Conservation (phyloP, 2,113 vertebrate genomes). For the Melanocharis versteri region DNA sequence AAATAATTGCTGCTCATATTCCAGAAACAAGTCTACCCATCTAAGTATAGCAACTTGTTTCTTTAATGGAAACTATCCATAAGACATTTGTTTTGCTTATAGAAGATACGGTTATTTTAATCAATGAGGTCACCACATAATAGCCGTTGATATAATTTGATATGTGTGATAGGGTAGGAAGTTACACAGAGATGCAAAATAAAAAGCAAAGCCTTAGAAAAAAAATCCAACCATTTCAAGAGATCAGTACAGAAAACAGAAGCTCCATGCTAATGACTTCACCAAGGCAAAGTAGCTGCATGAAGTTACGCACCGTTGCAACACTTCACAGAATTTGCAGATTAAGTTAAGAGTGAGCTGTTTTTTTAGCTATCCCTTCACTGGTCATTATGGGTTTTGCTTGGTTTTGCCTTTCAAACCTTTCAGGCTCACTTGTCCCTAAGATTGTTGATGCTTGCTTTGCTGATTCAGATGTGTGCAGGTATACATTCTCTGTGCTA, state of each 20-base stretch:
- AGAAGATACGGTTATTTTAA: background rate
- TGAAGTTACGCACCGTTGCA: background rate
- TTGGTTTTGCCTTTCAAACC: background rate
- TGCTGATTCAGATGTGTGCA: background rate
- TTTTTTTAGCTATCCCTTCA: background rate
- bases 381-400: background rate
- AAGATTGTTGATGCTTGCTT: background rate
- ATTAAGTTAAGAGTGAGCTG: background rate
- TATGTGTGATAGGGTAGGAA: background rate
- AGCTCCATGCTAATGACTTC: background rate
- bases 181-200: background rate
- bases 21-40: background rate
- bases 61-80: background rate
- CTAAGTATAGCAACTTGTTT: background rate
- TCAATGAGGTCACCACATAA: background rate
- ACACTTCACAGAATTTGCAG: background rate
- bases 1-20: background rate
- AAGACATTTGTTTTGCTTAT: background rate
- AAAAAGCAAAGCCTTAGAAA: background rate
- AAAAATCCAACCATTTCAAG: background rate
- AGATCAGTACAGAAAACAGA: background rate
- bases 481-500: background rate
- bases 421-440: background rate
- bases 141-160: background rate
- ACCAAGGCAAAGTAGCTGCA: background rate